Conservation (phyloP, 2,113 vertebrate genomes). For the Percopsis transmontana region DNA sequence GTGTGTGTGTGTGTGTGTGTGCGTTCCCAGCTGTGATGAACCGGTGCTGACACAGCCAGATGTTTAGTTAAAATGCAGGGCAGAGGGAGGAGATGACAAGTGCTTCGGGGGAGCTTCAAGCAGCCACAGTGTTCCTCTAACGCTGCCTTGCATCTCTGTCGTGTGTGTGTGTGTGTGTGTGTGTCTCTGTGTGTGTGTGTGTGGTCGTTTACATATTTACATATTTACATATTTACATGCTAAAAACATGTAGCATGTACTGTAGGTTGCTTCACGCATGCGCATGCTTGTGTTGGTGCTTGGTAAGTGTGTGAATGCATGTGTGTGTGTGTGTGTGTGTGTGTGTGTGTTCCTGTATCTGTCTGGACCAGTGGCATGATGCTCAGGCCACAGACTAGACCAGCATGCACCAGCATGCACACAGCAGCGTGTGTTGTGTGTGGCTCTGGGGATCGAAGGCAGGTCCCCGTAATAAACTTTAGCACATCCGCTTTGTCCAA, state of each 20-base stretch:
- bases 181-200: conserved; percentile 28
- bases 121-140: conserved; percentile 50
- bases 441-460: too few species aligned
- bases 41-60: conserved; percentile 71
- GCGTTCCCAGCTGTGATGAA: conserved; percentile 58
- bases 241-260: conserved; percentile 12
- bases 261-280: too few species aligned
- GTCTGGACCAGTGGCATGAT: too few species aligned
- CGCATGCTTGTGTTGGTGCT: too few species aligned
- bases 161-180: conserved; percentile 31
- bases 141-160: conserved; percentile 34
- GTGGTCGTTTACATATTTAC: conserved; percentile 24
- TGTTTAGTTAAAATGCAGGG: conserved; percentile 70
- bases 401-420: too few species aligned
- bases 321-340: not conserved
- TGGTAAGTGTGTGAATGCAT: not conserved
- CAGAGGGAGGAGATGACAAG: conserved; percentile 58
- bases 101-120: conserved; percentile 54
- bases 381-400: too few species aligned
- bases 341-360: not conserved
- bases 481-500: too few species aligned
- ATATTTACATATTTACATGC: conserved; percentile 23
- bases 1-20: not conserved
- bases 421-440: conserved; percentile 1
- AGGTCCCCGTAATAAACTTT: too few species aligned